phyloP scores from a whole-genome alignment of 2,113 vertebrate species.

The Oncorhynchus mykiss region DNA sequence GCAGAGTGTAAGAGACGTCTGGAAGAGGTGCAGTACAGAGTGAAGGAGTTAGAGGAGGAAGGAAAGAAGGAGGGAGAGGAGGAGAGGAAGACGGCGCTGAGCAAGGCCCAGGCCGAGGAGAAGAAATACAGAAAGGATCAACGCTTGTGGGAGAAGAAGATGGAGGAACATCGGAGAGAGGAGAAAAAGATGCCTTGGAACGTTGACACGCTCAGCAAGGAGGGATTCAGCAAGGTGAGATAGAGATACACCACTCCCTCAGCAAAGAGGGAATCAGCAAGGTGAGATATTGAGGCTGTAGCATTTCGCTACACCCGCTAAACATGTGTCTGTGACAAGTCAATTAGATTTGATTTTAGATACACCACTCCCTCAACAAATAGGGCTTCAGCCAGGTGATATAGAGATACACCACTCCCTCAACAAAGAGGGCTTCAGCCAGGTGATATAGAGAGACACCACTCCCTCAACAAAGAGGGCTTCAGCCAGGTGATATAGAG shows the following conservation, averaged over 20 bases:
- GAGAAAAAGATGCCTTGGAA: slow-evolving; percentile 97
- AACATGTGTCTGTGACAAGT: too few species aligned
- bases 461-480: too few species aligned
- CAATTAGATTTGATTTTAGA: too few species aligned
- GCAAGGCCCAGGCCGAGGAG: slow-evolving; percentile 77
- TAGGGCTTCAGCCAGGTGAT: too few species aligned
- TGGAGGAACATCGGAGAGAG: slow-evolving; percentile 78
- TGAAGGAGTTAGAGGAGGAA: slow-evolving; percentile 71
- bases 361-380: too few species aligned
- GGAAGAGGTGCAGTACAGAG: slow-evolving; percentile 79
- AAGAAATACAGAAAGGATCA: slow-evolving; percentile 87
- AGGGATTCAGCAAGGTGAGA: slow-evolving; percentile 93
- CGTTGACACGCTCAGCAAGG: slow-evolving; percentile 92
- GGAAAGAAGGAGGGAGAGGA: slow-evolving; percentile 38
- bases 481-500: too few species aligned
- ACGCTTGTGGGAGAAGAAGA: slow-evolving; percentile 77
- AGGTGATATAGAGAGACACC: too few species aligned
- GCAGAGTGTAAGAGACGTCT: slow-evolving; percentile 79
- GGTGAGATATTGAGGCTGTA: slow-evolving; percentile 64
- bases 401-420: not conserved
- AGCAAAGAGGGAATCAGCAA: slow-evolving; percentile 96
- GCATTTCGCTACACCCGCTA: too few species aligned
- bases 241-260: slow-evolving; percentile 50
- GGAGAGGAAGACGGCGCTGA: slow-evolving; percentile 67
- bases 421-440: too few species aligned